Evolutionary conservation across 2,113 vertebrate species (phyloP).

Genomic region (Physeter macrocephalus): DNA sequence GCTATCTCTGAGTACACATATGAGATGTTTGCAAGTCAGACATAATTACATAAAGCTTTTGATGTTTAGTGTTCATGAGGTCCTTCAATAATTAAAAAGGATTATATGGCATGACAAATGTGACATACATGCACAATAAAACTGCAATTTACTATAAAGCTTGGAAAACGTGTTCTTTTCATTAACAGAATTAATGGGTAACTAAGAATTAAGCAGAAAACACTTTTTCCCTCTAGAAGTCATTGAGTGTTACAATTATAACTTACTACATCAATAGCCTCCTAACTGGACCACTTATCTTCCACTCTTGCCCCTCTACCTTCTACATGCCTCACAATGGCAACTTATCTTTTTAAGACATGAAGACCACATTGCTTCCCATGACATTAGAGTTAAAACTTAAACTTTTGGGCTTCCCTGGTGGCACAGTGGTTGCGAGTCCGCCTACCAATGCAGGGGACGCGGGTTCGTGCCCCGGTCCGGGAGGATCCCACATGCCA

Average conservation of each 20-base stretch:
- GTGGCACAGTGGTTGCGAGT: too few relatives aligned
- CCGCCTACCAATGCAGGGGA: too few relatives aligned
- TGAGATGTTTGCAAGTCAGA: conserved; percentile 19
- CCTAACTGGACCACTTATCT: neutral
- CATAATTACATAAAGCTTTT: neutral
- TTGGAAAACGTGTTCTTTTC: conserved; percentile 9
- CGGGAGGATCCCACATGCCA: too few relatives aligned
- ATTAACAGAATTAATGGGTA: neutral
- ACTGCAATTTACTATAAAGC: neutral
- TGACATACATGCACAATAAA: conserved; percentile 16
- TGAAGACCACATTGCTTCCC: neutral
- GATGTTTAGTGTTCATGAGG: neutral
- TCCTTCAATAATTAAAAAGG: conserved; percentile 9
- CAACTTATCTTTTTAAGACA: neutral
- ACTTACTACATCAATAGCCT: neutral
- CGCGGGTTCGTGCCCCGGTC: too few relatives aligned
- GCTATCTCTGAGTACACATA: conserved; percentile 26
- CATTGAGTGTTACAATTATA: neutral
- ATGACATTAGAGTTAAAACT: neutral
- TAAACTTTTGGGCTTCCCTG: too few relatives aligned
- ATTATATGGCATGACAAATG: neutral
- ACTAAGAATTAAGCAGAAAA: neutral
- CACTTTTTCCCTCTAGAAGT: neutral
- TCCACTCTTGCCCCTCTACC: neutral
- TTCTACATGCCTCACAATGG: neutral